These are phyloP conservation scores for Drosophila ogumai DNA, from an alignment of 1,140 invertebrate species.

Conservation along the genomic window DNA sequence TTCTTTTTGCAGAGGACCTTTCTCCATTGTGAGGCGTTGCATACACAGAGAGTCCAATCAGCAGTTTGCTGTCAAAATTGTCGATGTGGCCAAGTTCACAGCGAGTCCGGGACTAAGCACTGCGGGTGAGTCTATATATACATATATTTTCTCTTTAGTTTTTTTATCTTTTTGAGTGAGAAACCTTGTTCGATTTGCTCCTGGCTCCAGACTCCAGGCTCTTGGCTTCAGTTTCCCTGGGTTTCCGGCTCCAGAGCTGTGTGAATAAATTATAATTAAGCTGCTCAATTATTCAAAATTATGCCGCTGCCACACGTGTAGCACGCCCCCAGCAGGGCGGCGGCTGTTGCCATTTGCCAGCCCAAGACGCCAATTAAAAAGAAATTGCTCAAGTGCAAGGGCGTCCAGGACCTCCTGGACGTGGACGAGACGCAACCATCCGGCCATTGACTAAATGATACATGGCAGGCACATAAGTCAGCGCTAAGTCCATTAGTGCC, in stretches of 20 bases:
- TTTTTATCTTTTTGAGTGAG: not conserved
- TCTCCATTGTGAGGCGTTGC: slow-evolving; percentile 97
- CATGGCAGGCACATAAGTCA: slow-evolving; percentile 76
- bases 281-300: slow-evolving; percentile 81
- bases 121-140: slow-evolving; percentile 89
- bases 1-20: slow-evolving; percentile 95
- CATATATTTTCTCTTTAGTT: not conserved
- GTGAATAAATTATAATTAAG: slow-evolving; percentile 84
- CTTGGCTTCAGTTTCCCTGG: not conserved
- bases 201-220: not conserved
- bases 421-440: slow-evolving; percentile 24
- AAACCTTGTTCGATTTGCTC: slow-evolving; percentile 48
- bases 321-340: slow-evolving; percentile 35
- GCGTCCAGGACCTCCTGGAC: slow-evolving; percentile 35
- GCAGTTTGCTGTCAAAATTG: slow-evolving; percentile 99
- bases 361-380: slow-evolving; percentile 69
- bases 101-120: slow-evolving; percentile 97
- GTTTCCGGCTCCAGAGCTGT: slow-evolving; percentile 15
- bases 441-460: slow-evolving; percentile 75
- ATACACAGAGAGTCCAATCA: slow-evolving; percentile 97
- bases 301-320: slow-evolving; percentile 70
- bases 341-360: slow-evolving; percentile 36
- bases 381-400: slow-evolving; percentile 76
- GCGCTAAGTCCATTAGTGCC: slow-evolving; percentile 71
- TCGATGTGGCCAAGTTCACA: slow-evolving; percentile 98